Evolutionary conservation across 2,113 vertebrate genomes (phyloP).

Genomic region (Neogale vison): DNA sequence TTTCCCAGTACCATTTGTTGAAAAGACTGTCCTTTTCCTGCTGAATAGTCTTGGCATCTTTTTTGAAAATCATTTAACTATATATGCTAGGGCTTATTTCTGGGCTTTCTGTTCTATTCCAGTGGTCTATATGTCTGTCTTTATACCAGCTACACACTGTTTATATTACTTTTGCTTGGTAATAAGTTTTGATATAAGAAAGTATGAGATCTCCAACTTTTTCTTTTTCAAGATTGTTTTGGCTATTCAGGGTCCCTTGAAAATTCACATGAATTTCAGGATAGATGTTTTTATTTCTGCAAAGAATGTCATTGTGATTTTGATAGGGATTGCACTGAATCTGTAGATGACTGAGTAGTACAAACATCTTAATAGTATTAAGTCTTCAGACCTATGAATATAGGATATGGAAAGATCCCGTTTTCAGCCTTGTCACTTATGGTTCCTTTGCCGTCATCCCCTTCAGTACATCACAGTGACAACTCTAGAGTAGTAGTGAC

Average conservation of each 20-base stretch:
- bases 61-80: neutral
- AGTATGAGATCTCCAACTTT: neutral
- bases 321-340: neutral
- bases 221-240: neutral
- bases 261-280: neutral
- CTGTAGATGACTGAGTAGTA: neutral
- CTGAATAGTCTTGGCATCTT: neutral
- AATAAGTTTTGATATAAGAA: neutral
- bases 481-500: neutral
- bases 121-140: neutral
- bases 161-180: neutral
- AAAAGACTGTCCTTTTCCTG: neutral
- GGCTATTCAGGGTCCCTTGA: neutral
- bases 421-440: neutral
- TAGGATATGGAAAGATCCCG: neutral
- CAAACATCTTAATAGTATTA: neutral
- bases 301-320: neutral
- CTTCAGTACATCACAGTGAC: neutral
- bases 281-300: neutral
- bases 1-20: neutral
- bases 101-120: neutral
- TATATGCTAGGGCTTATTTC: neutral
- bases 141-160: neutral
- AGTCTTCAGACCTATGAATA: neutral
- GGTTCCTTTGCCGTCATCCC: neutral